Evolutionary conservation across 2,113 vertebrate species (phyloP).

Genomic region (Calypte anna): DNA sequence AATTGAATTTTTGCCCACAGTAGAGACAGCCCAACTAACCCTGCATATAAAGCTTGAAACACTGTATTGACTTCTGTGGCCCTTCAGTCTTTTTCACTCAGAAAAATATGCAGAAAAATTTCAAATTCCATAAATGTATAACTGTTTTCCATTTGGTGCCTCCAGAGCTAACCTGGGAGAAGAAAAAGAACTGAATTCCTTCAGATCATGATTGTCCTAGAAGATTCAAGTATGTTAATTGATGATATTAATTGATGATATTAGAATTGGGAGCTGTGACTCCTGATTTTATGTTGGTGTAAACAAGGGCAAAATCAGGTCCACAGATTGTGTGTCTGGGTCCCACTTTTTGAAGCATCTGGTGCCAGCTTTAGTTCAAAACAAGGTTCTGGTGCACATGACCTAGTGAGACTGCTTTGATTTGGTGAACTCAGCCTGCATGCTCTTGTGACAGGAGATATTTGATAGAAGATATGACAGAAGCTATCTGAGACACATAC

Average conservation of each 20-base stretch:
- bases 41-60: neutral
- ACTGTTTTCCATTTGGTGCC: neutral
- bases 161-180: neutral
- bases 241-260: neutral
- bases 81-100: neutral
- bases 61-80: neutral
- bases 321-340: neutral
- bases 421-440: neutral
- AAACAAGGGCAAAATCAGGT: neutral
- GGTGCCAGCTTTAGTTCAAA: neutral
- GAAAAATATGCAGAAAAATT: neutral
- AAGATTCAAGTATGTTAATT: neutral
- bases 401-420: neutral
- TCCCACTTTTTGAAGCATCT: neutral
- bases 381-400: fast-evolving
- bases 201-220: neutral
- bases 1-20: neutral
- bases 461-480: neutral
- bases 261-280: neutral
- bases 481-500: neutral
- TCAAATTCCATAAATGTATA: neutral
- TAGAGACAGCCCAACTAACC: neutral
- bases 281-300: neutral
- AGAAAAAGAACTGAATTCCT: neutral
- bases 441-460: neutral